Base-by-base conservation (phyloP, 1,140 invertebrate genomes). In the Acromyrmex echinatior region DNA sequence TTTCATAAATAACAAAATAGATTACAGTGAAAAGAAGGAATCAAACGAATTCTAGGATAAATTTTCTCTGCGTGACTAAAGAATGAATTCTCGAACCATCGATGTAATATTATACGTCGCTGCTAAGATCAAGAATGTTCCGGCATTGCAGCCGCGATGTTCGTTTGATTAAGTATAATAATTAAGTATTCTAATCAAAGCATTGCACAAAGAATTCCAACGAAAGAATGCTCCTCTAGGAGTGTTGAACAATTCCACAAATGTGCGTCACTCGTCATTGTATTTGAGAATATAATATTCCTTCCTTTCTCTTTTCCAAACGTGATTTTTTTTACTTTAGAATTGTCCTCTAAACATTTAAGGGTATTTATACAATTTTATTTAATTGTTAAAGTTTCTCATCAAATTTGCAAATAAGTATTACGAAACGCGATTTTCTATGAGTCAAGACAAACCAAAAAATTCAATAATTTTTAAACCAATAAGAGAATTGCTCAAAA, bases 21-120 rank as follows among this genome's bases (percentile, higher is more conserved):
- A 87, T 39, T 12, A 12, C 49, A 18, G 12, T 1, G 18, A 7
- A 1, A 51, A 56, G 2, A 14, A 65, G 68, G 21, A 0, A 12
- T 45, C 39, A 56, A 79, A 65, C 39, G n/a, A 76, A 91, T 91
- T 86, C 82, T 84, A 84, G 78, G 78, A 91, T 70, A 62, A 53
- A 90, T 88, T 86, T 78, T 65, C n/a, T 60, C 28, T 53, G 35
- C 51, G 49, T 82, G 7, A 77, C 65, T 84, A 62, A 45, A 70
- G 45, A 76, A 87, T 28, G 9, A 28, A 51, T n/a, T 66, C n/a
- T 65, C 1, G 18, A 58, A 63, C 18, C 3, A n/a, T 84, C 31
- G 66, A 60, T 35, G 49, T 45, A 35, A n/a, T 78, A 51, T 4
- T 51, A 51, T 16, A 31, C 58, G 12, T 39, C 16, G 49, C 63